These are phyloP conservation scores for Tiliacea aurago DNA, from an alignment of 2,888 invertebrate species.

Conservation along the genomic window DNA sequence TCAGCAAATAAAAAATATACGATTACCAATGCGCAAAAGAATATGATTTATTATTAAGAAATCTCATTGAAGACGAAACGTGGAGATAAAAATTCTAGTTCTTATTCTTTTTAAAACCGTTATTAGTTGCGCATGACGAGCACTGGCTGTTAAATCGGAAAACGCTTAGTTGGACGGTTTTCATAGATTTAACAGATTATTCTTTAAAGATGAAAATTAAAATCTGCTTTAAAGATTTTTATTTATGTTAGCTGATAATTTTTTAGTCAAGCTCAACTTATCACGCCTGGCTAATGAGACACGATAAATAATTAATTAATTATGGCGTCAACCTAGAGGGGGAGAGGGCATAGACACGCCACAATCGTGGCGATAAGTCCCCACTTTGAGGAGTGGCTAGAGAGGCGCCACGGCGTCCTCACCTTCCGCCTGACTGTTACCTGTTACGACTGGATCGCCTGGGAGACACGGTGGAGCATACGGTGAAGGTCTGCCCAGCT, in stretches of 20 bases:
- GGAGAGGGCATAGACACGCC: too few species aligned
- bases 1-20: not conserved
- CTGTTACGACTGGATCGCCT: too few species aligned
- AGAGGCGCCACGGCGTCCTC: too few species aligned
- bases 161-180: constrained; percentile 42
- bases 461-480: too few species aligned
- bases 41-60: not conserved
- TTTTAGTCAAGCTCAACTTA: not conserved
- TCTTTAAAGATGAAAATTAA: constrained; percentile 4
- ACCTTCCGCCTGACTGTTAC: too few species aligned
- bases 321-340: too few species aligned
- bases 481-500: too few species aligned
- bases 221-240: not conserved
- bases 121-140: constrained; percentile 53
- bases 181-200: constrained; percentile 26
- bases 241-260: too few species aligned
- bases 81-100: constrained; percentile 11
- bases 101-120: constrained; percentile 41
- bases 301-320: not conserved
- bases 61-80: constrained; percentile 4
- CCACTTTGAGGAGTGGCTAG: too few species aligned
- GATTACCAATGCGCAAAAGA: not conserved
- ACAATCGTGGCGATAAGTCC: too few species aligned
- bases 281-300: not conserved
- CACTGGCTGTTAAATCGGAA: constrained; percentile 33